These are phyloP conservation scores for Ciconia stormi DNA, from an alignment of 2,113 vertebrate genomes.

Conservation along the genomic window DNA sequence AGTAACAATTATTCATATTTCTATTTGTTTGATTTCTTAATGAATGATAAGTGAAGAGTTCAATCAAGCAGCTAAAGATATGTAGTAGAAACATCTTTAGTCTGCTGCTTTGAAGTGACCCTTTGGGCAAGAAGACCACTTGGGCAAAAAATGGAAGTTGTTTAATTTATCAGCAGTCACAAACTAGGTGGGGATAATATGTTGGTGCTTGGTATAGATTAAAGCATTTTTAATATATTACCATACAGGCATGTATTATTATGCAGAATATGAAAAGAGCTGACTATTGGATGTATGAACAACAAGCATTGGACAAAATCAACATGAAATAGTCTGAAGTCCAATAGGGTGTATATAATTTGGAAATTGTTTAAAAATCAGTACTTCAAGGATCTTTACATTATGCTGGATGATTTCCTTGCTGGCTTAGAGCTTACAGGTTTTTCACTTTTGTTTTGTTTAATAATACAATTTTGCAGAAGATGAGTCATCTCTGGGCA, in stretches of 20 bases:
- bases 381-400: neutral
- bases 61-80: neutral
- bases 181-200: neutral
- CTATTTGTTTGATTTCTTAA: neutral
- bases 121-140: neutral
- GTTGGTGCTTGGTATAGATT: neutral
- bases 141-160: neutral
- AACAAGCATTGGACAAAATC: neutral
- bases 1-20: neutral
- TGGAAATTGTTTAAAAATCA: neutral
- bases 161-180: neutral
- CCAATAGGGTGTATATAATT: neutral
- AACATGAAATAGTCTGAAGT: neutral
- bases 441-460: neutral
- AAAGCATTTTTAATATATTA: neutral
- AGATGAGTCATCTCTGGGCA: neutral
- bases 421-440: neutral
- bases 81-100: neutral
- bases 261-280: neutral
- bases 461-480: neutral
- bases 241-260: neutral
- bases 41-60: neutral
- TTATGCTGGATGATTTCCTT: neutral
- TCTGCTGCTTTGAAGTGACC: neutral
- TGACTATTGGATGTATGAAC: neutral